These are phyloP conservation scores for Aphidoletes aphidimyza DNA, from an alignment of 2,888 invertebrate genomes.

Conservation along the genomic window DNA sequence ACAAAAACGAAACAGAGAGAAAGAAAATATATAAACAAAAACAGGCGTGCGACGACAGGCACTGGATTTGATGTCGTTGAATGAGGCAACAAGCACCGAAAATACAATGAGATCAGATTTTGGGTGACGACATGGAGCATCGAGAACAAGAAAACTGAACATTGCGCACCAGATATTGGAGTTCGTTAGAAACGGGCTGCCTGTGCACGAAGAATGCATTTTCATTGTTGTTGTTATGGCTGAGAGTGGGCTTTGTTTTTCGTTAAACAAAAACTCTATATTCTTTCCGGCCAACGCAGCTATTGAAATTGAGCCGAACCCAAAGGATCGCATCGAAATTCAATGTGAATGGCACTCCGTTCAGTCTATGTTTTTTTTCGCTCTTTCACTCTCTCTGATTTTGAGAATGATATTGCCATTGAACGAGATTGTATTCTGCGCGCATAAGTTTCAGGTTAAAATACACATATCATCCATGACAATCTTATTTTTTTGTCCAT, in stretches of 20 bases:
- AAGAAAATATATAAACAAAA: too few species aligned
- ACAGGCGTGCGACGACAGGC: slow-evolving; percentile 1
- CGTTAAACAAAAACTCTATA: neutral
- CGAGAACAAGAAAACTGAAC: too few species aligned
- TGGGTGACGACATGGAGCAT: neutral
- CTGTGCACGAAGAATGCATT: neutral
- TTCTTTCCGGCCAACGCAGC: slow-evolving; percentile 41
- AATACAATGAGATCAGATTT: slow-evolving; percentile 45
- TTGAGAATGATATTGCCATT: slow-evolving; percentile 5
- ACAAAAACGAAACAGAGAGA: slow-evolving; percentile 12
- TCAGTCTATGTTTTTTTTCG: too few species aligned
- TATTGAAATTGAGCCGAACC: neutral
- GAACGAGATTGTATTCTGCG: slow-evolving; percentile 9
- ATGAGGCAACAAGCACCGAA: slow-evolving; percentile 11
- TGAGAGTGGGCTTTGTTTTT: slow-evolving; percentile 31
- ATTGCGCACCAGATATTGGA: too few species aligned
- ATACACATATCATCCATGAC: slow-evolving; percentile 38
- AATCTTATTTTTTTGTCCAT: neutral
- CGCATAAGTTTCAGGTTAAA: slow-evolving; percentile 5
- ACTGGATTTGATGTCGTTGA: neutral
- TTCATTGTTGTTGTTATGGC: neutral
- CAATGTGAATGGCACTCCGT: slow-evolving; percentile 6
- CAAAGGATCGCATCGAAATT: slow-evolving; percentile 1
- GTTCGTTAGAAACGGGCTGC: neutral
- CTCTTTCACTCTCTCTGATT: too few species aligned